Percentiles rank a stretch among this genome's conserved stretches.
These are phyloP conservation scores for Vultur gryphus DNA, from an alignment of 2,797 vertebrate species.

Conservation along the genomic window DNA sequence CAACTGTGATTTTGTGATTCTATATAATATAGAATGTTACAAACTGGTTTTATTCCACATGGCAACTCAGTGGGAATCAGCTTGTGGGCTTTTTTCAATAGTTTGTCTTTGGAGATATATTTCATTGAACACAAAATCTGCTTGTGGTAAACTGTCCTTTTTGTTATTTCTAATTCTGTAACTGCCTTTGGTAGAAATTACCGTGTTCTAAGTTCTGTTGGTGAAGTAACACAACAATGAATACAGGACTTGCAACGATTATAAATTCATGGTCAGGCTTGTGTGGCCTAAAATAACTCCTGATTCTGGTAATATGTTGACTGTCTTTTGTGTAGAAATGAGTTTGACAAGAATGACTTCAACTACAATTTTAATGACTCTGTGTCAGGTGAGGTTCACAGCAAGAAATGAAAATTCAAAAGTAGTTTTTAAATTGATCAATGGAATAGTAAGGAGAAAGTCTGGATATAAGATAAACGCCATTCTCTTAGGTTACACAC, in stretches of 20 bases:
- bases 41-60: neutral
- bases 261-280: neutral
- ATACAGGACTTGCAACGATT: neutral
- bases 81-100: neutral
- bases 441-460: neutral
- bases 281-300: neutral
- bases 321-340: neutral
- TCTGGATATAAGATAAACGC: neutral
- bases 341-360: neutral
- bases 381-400: neutral
- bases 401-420: neutral
- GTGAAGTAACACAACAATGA: neutral
- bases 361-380: neutral
- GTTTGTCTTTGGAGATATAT: neutral
- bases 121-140: neutral
- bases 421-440: neutral
- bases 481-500: neutral
- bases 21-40: neutral
- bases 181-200: neutral
- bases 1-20: neutral
- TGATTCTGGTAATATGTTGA: neutral
- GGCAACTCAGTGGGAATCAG: neutral
- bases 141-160: neutral
- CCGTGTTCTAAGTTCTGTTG: neutral
- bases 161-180: neutral